Evolutionary conservation across 2,113 vertebrate genomes (phyloP).

Genomic region (Albula glossodonta): DNA sequence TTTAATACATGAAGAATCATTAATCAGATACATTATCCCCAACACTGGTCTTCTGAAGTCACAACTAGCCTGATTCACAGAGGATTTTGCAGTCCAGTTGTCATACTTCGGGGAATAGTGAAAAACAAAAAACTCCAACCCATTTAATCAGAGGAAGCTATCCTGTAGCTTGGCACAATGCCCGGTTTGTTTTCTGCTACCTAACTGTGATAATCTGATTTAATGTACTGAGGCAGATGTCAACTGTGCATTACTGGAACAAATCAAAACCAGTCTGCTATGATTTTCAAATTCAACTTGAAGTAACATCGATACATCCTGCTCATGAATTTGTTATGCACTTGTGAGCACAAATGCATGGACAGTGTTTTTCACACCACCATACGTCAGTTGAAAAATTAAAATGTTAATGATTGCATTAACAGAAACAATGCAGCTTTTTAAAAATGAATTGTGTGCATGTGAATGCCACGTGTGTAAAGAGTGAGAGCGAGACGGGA

Average conservation of each 20-base stretch:
- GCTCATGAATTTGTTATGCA: neutral
- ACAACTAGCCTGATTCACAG: neutral
- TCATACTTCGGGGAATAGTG: neutral
- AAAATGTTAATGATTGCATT: neutral
- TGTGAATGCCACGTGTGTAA: too few species aligned
- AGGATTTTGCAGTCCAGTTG: neutral
- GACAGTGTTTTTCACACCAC: neutral
- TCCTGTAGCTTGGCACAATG: slow-evolving; percentile 10
- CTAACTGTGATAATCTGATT: slow-evolving; percentile 22
- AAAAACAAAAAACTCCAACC: slow-evolving; percentile 16
- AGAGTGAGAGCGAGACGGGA: too few species aligned
- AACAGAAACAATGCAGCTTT: too few species aligned
- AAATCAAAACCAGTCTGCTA: slow-evolving; percentile 10
- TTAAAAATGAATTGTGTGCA: too few species aligned
- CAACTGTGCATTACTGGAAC: slow-evolving; percentile 3
- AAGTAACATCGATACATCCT: neutral
- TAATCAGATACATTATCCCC: slow-evolving; percentile 25
- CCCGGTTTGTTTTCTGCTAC: slow-evolving; percentile 15
- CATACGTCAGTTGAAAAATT: neutral
- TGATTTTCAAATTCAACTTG: slow-evolving; percentile 5
- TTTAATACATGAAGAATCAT: slow-evolving; percentile 18
- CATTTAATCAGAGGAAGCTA: neutral
- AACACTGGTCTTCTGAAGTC: slow-evolving; percentile 8
- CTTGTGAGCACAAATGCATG: neutral
- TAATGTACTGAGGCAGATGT: slow-evolving; percentile 18